Base-by-base conservation (phyloP, 92 coral and sea anemone species). In the Parazoanthus atlanticus region DNA sequence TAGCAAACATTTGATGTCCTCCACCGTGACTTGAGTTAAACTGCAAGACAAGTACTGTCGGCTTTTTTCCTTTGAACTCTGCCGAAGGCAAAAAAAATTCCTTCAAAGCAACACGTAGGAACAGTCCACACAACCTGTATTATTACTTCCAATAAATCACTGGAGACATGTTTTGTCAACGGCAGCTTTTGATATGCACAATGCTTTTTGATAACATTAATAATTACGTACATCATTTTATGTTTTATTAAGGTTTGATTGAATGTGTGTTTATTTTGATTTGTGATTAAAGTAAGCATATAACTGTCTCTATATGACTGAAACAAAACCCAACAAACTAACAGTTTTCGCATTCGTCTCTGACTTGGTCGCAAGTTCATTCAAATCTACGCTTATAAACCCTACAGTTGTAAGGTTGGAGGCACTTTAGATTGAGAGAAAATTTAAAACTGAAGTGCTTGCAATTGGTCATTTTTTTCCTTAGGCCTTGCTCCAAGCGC, bases 101-200 rank as follows among this genome's bases (percentile, higher is more conserved):
- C 54, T 36, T 80, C 84, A 54, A 54, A 61, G 69, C n/a, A 21
- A 40, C 71, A 40, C 61, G 41, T 2, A 52, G 34, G 34, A 80
- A 40, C 46, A 54, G 61, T 80, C 34, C 40, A 67, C 84, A 7
- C 82, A 46, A 41, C 43, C 13, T 80, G 84, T 80, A 67, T 80
- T 80, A 80, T 56, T 80, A 54, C 23, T 80, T 78, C 16, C 46
- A 54, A 80, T 80, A 54, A 80, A 54, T 65, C 74, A 64, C 36
- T 16, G 52, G 31, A 33, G 75, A 82, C 75, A 66, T 82, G 86
- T 82, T 82, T 82, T 82, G 36, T 66, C 21, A 65, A 82, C 86
- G 86, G 86, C 74, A 43, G 56, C 86, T 82, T 82, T 82, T 82
- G 86, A 82, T 64, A 71, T 26, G 25, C 31, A 82, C 86, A 82